phyloP scores from a whole-genome alignment of 2,888 invertebrate genomes.

The Danaus chrysippus region DNA sequence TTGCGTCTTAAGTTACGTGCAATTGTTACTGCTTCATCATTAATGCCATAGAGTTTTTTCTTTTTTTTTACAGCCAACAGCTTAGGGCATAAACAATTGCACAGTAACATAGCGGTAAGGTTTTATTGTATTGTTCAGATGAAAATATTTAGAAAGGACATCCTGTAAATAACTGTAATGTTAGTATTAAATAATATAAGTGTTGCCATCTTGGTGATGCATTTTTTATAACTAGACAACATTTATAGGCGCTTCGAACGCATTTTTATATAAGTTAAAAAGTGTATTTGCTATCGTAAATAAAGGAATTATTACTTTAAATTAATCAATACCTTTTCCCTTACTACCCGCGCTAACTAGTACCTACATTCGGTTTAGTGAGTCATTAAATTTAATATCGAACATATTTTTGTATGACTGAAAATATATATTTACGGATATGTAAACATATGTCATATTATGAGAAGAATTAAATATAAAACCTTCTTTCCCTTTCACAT shows the following conservation, averaged over 20 bases:
- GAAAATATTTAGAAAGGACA: constrained; percentile 77
- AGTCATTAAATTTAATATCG: constrained; percentile 27
- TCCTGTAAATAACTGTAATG: constrained; percentile 70
- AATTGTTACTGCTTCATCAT: constrained; percentile 65
- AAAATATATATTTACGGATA: neutral
- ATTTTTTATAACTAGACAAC: constrained; percentile 59
- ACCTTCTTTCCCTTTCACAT: too few relatives aligned
- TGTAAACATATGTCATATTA: neutral
- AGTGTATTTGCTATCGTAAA: constrained; percentile 32
- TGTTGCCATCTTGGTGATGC: constrained; percentile 53
- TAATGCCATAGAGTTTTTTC: constrained; percentile 50
- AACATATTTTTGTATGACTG: constrained; percentile 30
- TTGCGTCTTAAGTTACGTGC: constrained; percentile 61
- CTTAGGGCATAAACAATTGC: constrained; percentile 66
- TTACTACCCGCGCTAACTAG: constrained; percentile 35
- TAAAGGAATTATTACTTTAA: constrained; percentile 33
- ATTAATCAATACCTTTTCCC: constrained; percentile 26
- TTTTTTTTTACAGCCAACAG: constrained; percentile 21
- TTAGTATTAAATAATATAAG: constrained; percentile 53
- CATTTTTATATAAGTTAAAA: constrained; percentile 42
- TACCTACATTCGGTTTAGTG: constrained; percentile 29
- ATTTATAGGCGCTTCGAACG: constrained; percentile 50
- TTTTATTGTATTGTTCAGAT: constrained; percentile 79
- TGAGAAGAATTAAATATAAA: too few relatives aligned
- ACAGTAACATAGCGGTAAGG: constrained; percentile 66